Evolutionary conservation across 2,888 invertebrate species (phyloP), one percentile per base, ranked within the genome.

Genomic region (Metellina segmentata): DNA sequence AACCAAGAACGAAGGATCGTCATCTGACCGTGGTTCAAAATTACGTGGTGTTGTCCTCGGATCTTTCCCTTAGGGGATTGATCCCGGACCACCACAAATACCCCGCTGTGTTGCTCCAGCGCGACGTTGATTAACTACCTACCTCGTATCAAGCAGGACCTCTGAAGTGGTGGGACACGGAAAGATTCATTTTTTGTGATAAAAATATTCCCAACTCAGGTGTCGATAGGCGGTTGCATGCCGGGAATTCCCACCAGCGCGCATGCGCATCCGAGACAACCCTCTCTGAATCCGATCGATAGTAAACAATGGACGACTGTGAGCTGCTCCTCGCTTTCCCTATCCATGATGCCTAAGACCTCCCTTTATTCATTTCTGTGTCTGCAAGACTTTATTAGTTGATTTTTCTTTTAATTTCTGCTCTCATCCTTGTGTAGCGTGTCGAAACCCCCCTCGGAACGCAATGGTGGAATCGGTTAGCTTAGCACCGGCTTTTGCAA

Each of bases 271-370:
- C 20, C 6, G 13, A n/a, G 7, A 52, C 13, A 8, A 72, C 61
- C 75, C 48, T 48, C 8, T 72, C 85, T 5, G 53, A 13, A 0
- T 72, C 49, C 49, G 81, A 90, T 90, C 90, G 90, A 90, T 90
- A 74, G 85, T 85, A 90, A 90, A 90, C 90, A 90, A 90, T 90
- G 78, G 85, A 74, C 79, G 81, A 51, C 74, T 69, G 69, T 61
- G 72, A 71, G 74, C 48, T 9, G 61, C 61, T 71, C 61, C 48
- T 81, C 53, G 20, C 74, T 79, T 75, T 81, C 74, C 74, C 81
- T 49, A 71, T 71, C 61, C 51, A 74, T 34, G 78, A 75, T 81
- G 71, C 81, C 34, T 81, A 70, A 71, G 19, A 49, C 11, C 8
- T 6, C 20, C 70, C 20, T 8, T 51, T 16, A 19, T 48, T 48